Evolutionary conservation across 2,797 vertebrate species (phyloP).

Genomic region (Hylomyscus alleni): DNA sequence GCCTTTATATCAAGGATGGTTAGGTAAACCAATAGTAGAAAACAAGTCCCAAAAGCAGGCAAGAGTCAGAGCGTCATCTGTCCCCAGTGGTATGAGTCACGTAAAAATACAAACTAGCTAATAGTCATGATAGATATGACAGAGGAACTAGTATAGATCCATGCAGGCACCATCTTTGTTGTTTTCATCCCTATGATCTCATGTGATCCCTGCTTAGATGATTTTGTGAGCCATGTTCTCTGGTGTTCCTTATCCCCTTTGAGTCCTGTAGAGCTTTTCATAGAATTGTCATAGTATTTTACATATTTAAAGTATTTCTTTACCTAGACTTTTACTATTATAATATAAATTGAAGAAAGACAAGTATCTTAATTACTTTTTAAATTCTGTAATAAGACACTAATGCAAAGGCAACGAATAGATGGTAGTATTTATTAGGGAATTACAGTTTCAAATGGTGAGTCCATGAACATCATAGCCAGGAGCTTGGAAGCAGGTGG

Average conservation of each 20-base stretch:
- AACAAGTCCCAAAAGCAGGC: neutral
- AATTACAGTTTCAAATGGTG: neutral
- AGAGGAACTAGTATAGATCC: neutral
- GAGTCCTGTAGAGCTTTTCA: neutral
- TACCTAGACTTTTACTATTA: neutral
- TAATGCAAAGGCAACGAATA: neutral
- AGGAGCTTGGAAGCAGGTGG: neutral
- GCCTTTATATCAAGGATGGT: neutral
- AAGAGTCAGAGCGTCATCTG: neutral
- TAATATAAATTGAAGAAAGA: neutral
- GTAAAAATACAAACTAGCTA: neutral
- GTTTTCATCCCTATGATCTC: neutral
- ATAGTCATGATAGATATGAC: neutral
- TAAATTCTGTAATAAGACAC: neutral
- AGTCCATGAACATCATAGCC: neutral
- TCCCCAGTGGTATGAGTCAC: neutral
- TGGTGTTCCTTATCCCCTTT: neutral
- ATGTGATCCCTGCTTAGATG: neutral
- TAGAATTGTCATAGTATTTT: neutral
- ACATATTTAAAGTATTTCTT: neutral
- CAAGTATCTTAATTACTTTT: neutral
- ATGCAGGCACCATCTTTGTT: neutral
- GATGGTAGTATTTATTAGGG: neutral
- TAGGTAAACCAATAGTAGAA: neutral
- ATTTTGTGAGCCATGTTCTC: neutral